A percentile compares a stretch with the other conserved stretches of the same genome.
Evolutionary conservation across 1,140 invertebrate genomes (phyloP).

Genomic region (Platorchestia sp.): DNA sequence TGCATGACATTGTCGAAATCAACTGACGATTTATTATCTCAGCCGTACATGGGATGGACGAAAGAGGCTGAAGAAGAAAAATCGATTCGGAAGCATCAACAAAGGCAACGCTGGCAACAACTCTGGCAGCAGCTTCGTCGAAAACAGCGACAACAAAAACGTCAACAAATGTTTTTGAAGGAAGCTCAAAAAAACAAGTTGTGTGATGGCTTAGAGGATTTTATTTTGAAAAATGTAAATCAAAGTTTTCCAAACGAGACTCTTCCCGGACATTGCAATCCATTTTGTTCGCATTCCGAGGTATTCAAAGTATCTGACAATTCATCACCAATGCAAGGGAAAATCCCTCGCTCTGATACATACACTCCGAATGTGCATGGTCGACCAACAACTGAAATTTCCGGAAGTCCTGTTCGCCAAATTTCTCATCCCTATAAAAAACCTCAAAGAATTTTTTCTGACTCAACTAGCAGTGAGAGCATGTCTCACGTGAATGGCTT

Average conservation of each 20-base stretch:
- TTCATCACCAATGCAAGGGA: neutral
- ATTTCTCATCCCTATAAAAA: neutral
- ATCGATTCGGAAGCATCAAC: neutral
- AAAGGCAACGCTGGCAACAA: neutral
- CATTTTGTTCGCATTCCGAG: neutral
- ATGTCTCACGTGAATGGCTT: neutral
- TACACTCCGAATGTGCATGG: neutral
- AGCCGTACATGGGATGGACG: neutral
- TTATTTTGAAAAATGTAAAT: neutral
- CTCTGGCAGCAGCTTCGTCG: conserved; percentile 30
- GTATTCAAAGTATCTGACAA: neutral
- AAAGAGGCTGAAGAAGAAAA: neutral
- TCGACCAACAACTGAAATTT: neutral
- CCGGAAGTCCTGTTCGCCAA: neutral
- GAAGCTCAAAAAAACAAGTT: neutral
- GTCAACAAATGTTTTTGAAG: neutral
- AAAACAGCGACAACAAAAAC: conserved; percentile 16
- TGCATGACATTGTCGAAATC: conserved; percentile 25
- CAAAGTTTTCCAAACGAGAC: neutral
- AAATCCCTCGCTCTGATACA: neutral
- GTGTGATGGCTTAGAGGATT: neutral
- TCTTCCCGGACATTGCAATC: neutral
- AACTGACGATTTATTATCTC: conserved; percentile 20
- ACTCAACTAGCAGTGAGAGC: neutral
- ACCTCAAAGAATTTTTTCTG: neutral